Evolutionary conservation across 2,797 vertebrate species (phyloP).

Genomic region (Bufotes viridis): DNA sequence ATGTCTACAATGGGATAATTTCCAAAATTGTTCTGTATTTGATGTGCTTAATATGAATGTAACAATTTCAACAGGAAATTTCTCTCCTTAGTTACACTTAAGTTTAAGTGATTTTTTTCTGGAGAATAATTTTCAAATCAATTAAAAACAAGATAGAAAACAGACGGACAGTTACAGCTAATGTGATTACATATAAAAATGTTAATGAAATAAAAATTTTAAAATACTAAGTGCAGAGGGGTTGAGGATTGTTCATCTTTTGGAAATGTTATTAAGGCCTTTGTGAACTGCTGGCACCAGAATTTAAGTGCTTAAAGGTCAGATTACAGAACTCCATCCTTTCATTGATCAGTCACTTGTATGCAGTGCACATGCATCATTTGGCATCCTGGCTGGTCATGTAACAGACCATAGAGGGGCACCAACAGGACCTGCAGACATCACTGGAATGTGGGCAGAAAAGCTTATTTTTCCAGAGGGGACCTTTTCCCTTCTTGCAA

Average conservation of each 20-base stretch:
- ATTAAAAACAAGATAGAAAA: constrained; percentile 1
- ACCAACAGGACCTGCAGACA: too few species aligned
- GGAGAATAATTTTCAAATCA: neutral
- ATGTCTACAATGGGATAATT: neutral
- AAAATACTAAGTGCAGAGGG: neutral
- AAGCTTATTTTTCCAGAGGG: too few species aligned
- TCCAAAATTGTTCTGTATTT: neutral
- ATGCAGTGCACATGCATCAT: too few species aligned
- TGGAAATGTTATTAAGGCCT: too few species aligned
- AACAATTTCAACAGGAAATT: neutral
- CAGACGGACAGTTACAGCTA: neutral
- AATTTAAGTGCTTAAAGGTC: too few species aligned
- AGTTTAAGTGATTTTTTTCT: neutral
- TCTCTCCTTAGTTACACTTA: constrained; percentile 4
- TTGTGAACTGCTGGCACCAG: too few species aligned
- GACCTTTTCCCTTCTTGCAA: too few species aligned
- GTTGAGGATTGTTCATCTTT: neutral
- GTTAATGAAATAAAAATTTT: neutral
- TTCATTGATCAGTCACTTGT: too few species aligned
- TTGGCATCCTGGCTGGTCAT: too few species aligned
- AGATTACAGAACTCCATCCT: too few species aligned
- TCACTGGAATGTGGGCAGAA: too few species aligned
- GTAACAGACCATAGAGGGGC: too few species aligned
- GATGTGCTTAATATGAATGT: neutral
- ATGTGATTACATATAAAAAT: constrained; percentile 1